These are phyloP conservation scores for Nasua narica DNA, from an alignment of 2,797 vertebrate species.

Conservation along the genomic window DNA sequence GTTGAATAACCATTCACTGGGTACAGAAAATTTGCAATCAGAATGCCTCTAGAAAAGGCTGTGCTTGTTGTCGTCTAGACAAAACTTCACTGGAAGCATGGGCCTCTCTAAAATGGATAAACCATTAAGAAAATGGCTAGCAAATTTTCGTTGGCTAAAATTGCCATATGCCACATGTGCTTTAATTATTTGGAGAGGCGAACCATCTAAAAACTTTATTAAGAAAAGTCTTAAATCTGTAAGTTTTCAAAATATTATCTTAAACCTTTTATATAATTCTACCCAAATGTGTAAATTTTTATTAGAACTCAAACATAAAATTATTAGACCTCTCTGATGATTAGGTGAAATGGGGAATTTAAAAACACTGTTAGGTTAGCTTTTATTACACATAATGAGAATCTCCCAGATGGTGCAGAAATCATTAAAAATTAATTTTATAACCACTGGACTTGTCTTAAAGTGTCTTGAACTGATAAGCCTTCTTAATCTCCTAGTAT, in stretches of 20 bases:
- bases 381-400: constrained; percentile 76
- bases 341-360: constrained; percentile 69
- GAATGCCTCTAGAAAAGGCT: neutral
- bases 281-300: constrained; percentile 25
- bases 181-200: neutral
- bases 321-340: constrained; percentile 30
- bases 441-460: constrained; percentile 79
- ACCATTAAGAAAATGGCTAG: neutral
- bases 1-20: neutral
- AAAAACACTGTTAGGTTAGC: constrained; percentile 72
- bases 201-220: neutral
- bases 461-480: constrained; percentile 81
- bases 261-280: constrained; percentile 33
- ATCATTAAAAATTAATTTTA: constrained; percentile 86
- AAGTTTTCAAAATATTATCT: constrained; percentile 42
- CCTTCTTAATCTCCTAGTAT: constrained; percentile 77
- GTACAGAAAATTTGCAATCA: neutral
- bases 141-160: neutral
- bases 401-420: constrained; percentile 79
- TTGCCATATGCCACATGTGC: neutral
- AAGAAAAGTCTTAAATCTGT: neutral
- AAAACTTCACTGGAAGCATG: neutral
- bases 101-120: neutral
- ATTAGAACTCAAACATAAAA: constrained; percentile 35
- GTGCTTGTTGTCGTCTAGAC: neutral